Evolutionary conservation across 2,888 invertebrate genomes (phyloP), one percentile per base, ranked within the genome.

Genomic region (Hirudinaria manillensis): DNA sequence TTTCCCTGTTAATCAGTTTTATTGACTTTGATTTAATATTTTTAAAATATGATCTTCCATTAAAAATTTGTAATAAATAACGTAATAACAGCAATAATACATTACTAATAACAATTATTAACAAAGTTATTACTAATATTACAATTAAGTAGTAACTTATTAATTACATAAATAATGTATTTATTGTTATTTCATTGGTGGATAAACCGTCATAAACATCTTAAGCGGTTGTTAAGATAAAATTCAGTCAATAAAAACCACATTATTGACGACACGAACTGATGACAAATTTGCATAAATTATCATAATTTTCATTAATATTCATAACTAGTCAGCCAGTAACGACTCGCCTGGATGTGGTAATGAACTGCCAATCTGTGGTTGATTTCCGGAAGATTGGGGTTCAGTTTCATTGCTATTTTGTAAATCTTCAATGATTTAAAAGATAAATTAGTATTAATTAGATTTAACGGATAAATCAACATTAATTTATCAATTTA

Each of bases 1-100:
- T 68, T 68, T 34, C 68, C 68, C 68, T 68, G 68, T 29, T 24
- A 29, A 61, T n/a, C 13, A 61, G 61, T 21, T 16, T 7, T 29
- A 61, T 7, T 61, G 19, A 19, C 6, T 10, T 16, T 61, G 19
- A 53, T n/a, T n/a, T n/a, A n/a, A n/a, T n/a, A n/a, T n/a, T n/a
- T n/a, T n/a, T n/a, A n/a, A n/a, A n/a, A n/a, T n/a, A n/a, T n/a
- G n/a, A n/a, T n/a, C n/a, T n/a, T n/a, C n/a, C n/a, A n/a, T n/a
- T n/a, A n/a, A n/a, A n/a, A n/a, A n/a, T n/a, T 45, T 16, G 16
- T 45, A 45, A 6, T 45, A 45, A 45, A 16, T 16, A 45, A 16
- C 10, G 16, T 45, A 6, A 6, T 45, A 27, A 6, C 21, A 61
- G 10, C 10, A 61, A 61, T 29, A 61, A 24, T 56, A 21, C 6